These are phyloP conservation scores for Cirrhinus molitorella DNA, from an alignment of 2,797 vertebrate species.

Conservation along the genomic window DNA sequence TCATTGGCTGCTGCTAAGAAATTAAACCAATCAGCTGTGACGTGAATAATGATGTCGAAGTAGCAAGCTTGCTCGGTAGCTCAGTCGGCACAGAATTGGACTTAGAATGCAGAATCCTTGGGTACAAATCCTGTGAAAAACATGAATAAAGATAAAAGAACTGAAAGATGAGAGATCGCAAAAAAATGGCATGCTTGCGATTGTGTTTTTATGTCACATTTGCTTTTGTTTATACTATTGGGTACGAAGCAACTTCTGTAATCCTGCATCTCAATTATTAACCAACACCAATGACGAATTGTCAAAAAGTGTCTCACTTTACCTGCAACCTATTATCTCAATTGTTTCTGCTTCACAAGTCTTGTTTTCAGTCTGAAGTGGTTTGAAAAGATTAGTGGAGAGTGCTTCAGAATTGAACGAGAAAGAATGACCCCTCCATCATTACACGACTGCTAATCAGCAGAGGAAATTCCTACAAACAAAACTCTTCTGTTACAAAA, in stretches of 20 bases:
- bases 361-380: conserved; percentile 23
- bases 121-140: too few species aligned
- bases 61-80: too few species aligned
- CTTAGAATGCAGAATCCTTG: too few species aligned
- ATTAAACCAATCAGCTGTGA: too few species aligned
- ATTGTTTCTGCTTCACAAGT: background rate
- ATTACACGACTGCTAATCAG: conserved; percentile 33
- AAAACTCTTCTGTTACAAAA: conserved; percentile 14
- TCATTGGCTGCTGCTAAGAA: too few species aligned
- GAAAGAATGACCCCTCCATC: conserved; percentile 31
- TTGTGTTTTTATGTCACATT: too few species aligned
- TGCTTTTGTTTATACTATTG: too few species aligned
- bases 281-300: background rate
- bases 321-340: background rate
- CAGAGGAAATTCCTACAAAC: conserved; percentile 29
- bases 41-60: too few species aligned
- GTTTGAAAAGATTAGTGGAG: conserved; percentile 1
- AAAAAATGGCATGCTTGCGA: too few species aligned
- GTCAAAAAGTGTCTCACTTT: background rate
- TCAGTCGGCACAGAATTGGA: too few species aligned
- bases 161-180: too few species aligned
- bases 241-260: background rate
- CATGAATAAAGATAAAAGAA: too few species aligned
- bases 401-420: conserved; percentile 17
- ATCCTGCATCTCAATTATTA: background rate